Conservation (phyloP, 1,140 invertebrate species). For the Drosophila littoralis region DNA sequence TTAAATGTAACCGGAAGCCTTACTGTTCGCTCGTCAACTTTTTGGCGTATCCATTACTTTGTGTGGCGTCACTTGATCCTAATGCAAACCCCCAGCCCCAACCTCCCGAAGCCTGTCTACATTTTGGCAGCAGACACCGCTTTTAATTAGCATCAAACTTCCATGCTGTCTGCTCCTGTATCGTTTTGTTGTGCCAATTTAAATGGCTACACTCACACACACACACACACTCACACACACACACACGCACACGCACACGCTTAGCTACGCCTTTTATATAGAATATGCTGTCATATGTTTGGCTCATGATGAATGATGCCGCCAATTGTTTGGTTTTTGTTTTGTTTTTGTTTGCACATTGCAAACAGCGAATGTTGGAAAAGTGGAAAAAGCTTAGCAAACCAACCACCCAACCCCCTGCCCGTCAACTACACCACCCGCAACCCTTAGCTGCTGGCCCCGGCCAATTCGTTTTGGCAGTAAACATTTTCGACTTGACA, state of each 20-base stretch:
- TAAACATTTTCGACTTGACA: slow-evolving; percentile 49
- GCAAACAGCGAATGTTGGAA: slow-evolving; percentile 64
- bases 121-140: slow-evolving; percentile 36
- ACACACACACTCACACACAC: not conserved
- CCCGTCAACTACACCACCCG: not conserved
- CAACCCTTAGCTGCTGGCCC: slow-evolving; percentile 2
- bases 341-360: slow-evolving; percentile 54
- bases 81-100: not conserved
- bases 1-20: slow-evolving; percentile 52
- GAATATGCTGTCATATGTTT: slow-evolving; percentile 78
- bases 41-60: slow-evolving; percentile 43
- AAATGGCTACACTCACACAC: slow-evolving; percentile 40
- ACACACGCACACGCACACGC: not conserved
- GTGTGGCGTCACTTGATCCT: slow-evolving; percentile 30
- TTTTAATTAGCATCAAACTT: slow-evolving; percentile 78
- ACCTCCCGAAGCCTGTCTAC: slow-evolving; percentile 5
- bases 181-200: slow-evolving; percentile 56
- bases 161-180: slow-evolving; percentile 49
- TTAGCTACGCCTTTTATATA: slow-evolving; percentile 35
- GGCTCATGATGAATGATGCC: slow-evolving; percentile 70
- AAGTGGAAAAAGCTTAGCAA: slow-evolving; percentile 49
- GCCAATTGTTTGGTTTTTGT: slow-evolving; percentile 61
- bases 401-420: slow-evolving; percentile 8
- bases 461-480: slow-evolving; percentile 13
- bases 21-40: slow-evolving; percentile 23